Conservation (phyloP, 2,113 vertebrate genomes). For the Leiothrix lutea region DNA sequence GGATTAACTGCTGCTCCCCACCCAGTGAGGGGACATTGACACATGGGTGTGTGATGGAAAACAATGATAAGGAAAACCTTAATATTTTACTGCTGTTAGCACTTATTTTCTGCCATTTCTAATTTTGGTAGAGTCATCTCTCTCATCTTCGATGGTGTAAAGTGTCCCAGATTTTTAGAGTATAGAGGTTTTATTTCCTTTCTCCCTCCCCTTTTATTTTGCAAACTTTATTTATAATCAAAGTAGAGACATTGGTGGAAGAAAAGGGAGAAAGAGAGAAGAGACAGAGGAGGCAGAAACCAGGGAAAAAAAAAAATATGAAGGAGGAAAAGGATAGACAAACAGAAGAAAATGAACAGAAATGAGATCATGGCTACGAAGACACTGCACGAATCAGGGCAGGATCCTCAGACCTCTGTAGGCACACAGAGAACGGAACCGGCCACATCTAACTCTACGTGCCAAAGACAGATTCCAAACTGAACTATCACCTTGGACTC, state of each 20-base stretch:
- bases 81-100: not conserved
- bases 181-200: not conserved
- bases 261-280: not conserved
- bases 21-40: accelerated
- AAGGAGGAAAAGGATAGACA: not conserved
- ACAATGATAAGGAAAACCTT: not conserved
- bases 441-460: not conserved
- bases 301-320: not conserved
- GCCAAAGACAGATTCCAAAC: not conserved
- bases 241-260: not conserved
- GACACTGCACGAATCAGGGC: not conserved
- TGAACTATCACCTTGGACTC: not conserved
- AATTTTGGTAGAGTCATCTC: not conserved
- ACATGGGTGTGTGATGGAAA: not conserved
- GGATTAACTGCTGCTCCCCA: not conserved
- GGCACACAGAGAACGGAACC: not conserved
- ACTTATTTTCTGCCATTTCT: not conserved
- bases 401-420: not conserved
- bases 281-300: not conserved
- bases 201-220: not conserved
- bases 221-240: not conserved
- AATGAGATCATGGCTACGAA: not conserved
- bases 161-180: not conserved
- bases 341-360: not conserved
- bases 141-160: not conserved